Percentiles rank a stretch among this genome's conserved stretches.
Conservation (phyloP, 1,140 invertebrate species). For the Microvelia longipes region DNA sequence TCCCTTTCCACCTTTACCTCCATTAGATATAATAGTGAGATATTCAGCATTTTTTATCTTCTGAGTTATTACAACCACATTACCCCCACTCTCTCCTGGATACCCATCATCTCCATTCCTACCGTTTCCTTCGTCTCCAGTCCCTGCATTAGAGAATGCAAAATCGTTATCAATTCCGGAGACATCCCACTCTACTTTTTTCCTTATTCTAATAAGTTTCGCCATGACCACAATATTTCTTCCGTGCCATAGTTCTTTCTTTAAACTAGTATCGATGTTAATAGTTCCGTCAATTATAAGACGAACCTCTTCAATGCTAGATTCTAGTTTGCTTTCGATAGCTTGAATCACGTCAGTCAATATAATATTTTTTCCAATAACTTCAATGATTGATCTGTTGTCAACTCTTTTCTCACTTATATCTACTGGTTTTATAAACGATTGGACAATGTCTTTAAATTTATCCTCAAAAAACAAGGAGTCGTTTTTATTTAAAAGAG, state of each 20-base stretch:
- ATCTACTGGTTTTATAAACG: neutral
- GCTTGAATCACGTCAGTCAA: no score
- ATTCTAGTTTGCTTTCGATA: neutral
- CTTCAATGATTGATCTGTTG: neutral
- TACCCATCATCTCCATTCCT: constrained; percentile 7
- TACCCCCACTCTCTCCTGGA: constrained; percentile 20
- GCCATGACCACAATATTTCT: constrained; percentile 13
- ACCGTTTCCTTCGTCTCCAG: constrained; percentile 5
- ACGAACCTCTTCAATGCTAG: neutral
- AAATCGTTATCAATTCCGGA: constrained; percentile 3
- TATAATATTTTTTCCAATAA: neutral
- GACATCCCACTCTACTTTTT: constrained; percentile 14
- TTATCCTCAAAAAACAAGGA: neutral
- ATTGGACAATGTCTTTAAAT: neutral
- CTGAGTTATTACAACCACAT: constrained; percentile 13
- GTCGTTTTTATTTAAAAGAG: neutral
- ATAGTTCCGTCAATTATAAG: neutral
- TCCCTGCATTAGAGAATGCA: constrained; percentile 4
- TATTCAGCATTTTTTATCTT: constrained; percentile 15
- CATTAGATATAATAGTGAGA: constrained; percentile 17
- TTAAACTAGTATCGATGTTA: constrained; percentile 13
- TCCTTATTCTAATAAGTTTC: constrained; percentile 8
- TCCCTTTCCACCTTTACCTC: constrained; percentile 12
- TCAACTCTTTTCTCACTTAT: neutral
- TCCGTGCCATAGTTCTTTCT: constrained; percentile 12